Evolutionary conservation across 2,113 vertebrate species (phyloP), one percentile per base, ranked within the genome.

Genomic region (Tretioscincus oriximinensis): DNA sequence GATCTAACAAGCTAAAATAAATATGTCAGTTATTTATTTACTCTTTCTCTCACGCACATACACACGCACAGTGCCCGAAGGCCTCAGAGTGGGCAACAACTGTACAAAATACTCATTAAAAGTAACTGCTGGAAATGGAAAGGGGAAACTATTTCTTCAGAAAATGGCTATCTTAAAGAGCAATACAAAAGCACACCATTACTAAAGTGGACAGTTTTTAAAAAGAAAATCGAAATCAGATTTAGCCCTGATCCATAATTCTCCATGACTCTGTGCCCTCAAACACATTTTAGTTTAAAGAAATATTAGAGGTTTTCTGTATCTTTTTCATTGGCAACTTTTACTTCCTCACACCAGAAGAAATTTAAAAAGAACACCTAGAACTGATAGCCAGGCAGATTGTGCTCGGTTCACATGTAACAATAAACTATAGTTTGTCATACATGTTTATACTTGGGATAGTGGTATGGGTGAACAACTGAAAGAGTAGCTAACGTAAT

Each of bases 1-100:
- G 81, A 41, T n/a, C 35, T n/a, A 78, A 49, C 26, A 78, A 68
- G 12, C 20, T 71, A 58, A 63, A 65, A 78, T n/a, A 29, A 64
- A 41, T 4, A 76, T 22, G 9, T 2, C 28, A 47, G n/a, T 47
- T 70, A 41, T 71, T 58, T 41, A 41, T 41, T 2, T 41, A 41
- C 35, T 41, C 35, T 41, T 5, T 41, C 35, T 41, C 35, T 41
- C 35, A 4, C 35, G 5, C 35, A 41, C 35, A 41, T 5, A 41
- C 35, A 41, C 35, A 41, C 35, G 5, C 35, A 41, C 5, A 41
- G 35, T 41, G 35, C 5, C 35, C 2, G 35, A 41, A 41, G 35
- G 35, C 35, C 35, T 41, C 35, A 41, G 35, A 41, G 35, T 41
- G 35, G 35, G 35, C 35, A 41, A 41, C 35, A 41, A 41, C 35